Evolutionary conservation across 37 sponge, comb jelly and placozoan species (phyloP), one percentile per base, ranked within the genome.

Genomic region (Halichondria panicea): DNA sequence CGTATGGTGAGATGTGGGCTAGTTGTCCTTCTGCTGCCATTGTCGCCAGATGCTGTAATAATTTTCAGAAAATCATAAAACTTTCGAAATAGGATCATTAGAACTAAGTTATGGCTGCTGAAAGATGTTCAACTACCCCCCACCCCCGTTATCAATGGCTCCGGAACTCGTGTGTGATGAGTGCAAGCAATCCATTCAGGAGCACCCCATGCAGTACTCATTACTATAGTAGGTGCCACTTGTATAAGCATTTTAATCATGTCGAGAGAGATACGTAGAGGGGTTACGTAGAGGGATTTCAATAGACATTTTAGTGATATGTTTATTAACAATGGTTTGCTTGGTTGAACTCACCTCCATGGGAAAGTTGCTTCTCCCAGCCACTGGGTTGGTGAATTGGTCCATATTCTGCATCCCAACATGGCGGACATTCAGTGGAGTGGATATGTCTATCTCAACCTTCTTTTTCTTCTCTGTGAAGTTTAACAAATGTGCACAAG

Each of bases 11-110:
- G 55, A 77, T 35, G 28, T 52, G 21, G 8, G 31, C 33, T 12
- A 74, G 9, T 25, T 54, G 42, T 36, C 43, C 76, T 19, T 67
- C 44, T 3, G 68, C 59, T 4, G 60, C 43, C 58, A 83, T 74
- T 35, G 58, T 68, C 8, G 76, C 66, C 46, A 83, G 3, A 37
- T 75, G 66, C 84, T 83, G 56, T 12, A 35, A n/a, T n/a, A n/a
- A n/a, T n/a, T n/a, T n/a, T n/a, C n/a, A n/a, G n/a, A n/a, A n/a
- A n/a, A n/a, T 9, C 9, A 48, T 18, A 48, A 48, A 48, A 48
- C 13, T 9, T 48, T 48, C 13, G 9, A 48, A 48, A 48, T 13
- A 48, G 50, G 13, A 9, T 13, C 50, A 48, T n/a, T n/a, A n/a
- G n/a, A n/a, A n/a, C n/a, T n/a, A n/a, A n/a, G n/a, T n/a, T n/a